A percentile compares a stretch with the other conserved stretches of the same genome.
Evolutionary conservation across 2,113 vertebrate genomes (phyloP).

Genomic region (Butorides virescens): DNA sequence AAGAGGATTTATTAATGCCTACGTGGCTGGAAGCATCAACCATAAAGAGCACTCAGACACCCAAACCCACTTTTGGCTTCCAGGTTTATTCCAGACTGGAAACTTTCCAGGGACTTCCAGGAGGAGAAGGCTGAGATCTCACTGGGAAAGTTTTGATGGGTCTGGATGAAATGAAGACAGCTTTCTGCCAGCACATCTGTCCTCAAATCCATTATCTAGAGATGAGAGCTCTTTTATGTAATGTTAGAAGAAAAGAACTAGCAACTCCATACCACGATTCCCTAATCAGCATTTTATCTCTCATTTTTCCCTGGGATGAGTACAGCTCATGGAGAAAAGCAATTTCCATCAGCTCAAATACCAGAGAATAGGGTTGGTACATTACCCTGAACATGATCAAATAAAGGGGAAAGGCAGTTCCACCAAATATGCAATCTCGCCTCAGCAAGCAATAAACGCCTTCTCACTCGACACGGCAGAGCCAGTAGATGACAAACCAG

Average conservation of each 20-base stretch:
- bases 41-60: not conserved
- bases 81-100: not conserved
- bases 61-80: not conserved
- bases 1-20: conserved; percentile 12
- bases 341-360: not conserved
- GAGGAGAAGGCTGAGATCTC: not conserved
- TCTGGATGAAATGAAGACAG: not conserved
- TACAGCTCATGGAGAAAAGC: not conserved
- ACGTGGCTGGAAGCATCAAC: not conserved
- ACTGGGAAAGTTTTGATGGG: not conserved
- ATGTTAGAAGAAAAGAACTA: not conserved
- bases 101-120: not conserved
- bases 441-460: not conserved
- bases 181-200: not conserved
- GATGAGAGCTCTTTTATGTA: not conserved
- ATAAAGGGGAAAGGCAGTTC: not conserved
- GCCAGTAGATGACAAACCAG: not conserved
- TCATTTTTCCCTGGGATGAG: not conserved
- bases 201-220: not conserved
- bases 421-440: not conserved
- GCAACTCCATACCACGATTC: not conserved
- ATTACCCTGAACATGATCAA: not conserved
- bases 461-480: not conserved
- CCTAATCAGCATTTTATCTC: not conserved
- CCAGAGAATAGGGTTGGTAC: not conserved